Evolutionary conservation across 1,140 invertebrate genomes (phyloP).

Genomic region (Teleogryllus occipitalis): DNA sequence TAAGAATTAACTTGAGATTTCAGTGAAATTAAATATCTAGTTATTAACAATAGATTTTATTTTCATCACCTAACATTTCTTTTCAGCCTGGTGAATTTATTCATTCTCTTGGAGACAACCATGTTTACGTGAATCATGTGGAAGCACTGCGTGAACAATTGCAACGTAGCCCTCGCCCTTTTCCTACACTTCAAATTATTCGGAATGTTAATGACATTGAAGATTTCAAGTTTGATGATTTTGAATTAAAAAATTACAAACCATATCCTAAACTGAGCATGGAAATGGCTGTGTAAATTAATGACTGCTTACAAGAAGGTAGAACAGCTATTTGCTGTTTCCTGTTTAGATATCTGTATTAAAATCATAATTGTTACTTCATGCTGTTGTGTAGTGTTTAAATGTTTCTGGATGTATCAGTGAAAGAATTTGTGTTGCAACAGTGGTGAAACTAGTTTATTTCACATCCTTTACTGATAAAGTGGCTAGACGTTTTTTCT

Average conservation of each 20-base stretch:
- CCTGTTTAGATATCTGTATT: not conserved
- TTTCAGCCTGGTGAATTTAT: conserved; percentile 86
- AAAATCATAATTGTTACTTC: not conserved
- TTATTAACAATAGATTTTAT: too few relatives aligned
- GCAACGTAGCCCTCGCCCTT: conserved; percentile 65
- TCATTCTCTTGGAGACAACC: conserved; percentile 93
- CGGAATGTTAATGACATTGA: conserved; percentile 69
- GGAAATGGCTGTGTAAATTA: conserved; percentile 87
- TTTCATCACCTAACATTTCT: conserved; percentile 8
- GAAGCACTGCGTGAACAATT: conserved; percentile 79
- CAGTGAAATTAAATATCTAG: too few relatives aligned
- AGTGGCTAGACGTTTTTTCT: not conserved
- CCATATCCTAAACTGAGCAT: conserved; percentile 87
- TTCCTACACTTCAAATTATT: conserved; percentile 74
- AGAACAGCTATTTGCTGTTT: not conserved
- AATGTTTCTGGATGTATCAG: too few relatives aligned
- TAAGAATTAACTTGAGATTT: too few relatives aligned
- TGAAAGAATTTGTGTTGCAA: too few relatives aligned
- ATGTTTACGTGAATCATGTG: conserved; percentile 92
- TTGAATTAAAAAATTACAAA: conserved; percentile 80
- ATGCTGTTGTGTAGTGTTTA: not conserved
- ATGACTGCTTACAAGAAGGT: not conserved
- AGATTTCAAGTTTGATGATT: conserved; percentile 84
- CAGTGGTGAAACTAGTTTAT: too few relatives aligned
- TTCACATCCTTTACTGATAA: not conserved